Conservation (phyloP, 2,797 vertebrate species). For the Centroberyx gerrardi region DNA sequence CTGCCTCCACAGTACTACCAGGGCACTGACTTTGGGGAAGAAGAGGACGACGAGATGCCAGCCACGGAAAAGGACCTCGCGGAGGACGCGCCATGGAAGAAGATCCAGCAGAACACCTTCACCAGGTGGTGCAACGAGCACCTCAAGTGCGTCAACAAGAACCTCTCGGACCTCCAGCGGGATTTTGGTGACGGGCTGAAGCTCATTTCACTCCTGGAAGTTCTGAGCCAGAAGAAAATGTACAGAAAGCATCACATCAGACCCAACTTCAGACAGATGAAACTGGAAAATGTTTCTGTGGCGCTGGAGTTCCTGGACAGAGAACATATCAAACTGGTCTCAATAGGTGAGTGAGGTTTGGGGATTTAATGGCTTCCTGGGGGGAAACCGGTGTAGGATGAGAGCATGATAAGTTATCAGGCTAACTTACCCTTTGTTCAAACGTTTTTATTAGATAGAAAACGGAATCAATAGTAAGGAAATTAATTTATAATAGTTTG, state of each 20-base stretch:
- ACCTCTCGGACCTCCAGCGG: conserved; percentile 91
- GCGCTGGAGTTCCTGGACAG: conserved; percentile 95
- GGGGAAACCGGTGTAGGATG: neutral
- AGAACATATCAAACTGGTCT: conserved; percentile 95
- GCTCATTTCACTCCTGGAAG: conserved; percentile 93
- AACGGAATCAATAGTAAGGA: too few species aligned
- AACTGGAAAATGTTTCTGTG: conserved; percentile 96
- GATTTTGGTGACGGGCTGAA: conserved; percentile 94
- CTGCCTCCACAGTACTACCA: conserved; percentile 85
- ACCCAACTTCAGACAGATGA: conserved; percentile 97
- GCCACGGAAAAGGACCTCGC: conserved; percentile 97
- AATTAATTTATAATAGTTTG: too few species aligned
- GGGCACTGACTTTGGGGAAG: conserved; percentile 85
- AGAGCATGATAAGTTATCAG: neutral
- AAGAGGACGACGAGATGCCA: conserved; percentile 94
- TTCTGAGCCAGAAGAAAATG: conserved; percentile 98
- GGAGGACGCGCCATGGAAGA: conserved; percentile 98
- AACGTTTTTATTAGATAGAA: too few species aligned
- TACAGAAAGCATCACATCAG: conserved; percentile 93
- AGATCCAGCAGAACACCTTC: conserved; percentile 99
- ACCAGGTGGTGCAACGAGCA: conserved; percentile 98
- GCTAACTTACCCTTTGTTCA: neutral
- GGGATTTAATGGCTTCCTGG: neutral
- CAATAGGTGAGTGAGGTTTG: conserved; percentile 89
- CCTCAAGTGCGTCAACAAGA: conserved; percentile 95